Conservation (phyloP, 2,888 invertebrate genomes). For the Zygogramma bicolorata region DNA sequence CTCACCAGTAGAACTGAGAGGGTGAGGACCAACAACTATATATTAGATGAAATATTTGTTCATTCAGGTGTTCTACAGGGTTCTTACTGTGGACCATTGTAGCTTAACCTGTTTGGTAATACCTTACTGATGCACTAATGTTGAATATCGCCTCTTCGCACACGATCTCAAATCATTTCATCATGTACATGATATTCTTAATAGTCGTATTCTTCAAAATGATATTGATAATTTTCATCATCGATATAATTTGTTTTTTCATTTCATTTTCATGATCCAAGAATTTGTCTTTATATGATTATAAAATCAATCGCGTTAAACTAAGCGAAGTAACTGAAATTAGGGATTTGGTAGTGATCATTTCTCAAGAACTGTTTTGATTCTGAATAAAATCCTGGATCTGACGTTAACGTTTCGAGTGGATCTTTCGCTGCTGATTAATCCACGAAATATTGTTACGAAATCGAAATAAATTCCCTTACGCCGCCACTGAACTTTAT, state of each 20-base stretch:
- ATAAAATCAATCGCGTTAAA: not conserved
- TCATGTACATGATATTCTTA: not conserved
- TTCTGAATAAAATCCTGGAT: no score
- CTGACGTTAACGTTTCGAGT: no score
- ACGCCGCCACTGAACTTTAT: no score
- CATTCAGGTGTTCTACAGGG: not conserved
- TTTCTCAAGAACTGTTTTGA: no score
- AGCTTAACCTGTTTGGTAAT: not conserved
- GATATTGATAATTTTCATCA: not conserved
- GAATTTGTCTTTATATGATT: not conserved
- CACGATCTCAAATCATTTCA: not conserved
- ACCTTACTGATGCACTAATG: not conserved
- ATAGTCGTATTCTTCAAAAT: not conserved
- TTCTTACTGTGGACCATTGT: not conserved
- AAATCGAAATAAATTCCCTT: no score
- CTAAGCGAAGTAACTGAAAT: no score
- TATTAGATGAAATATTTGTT: not conserved
- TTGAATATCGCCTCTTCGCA: not conserved
- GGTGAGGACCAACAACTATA: not conserved
- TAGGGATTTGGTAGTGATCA: no score
- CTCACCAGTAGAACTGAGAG: not conserved
- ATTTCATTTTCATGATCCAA: not conserved
- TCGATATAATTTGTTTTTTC: not conserved
- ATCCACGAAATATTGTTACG: no score
- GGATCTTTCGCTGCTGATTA: no score